Evolutionary conservation across 2,888 invertebrate genomes (phyloP).

Genomic region (Ornithoptera priamus): DNA sequence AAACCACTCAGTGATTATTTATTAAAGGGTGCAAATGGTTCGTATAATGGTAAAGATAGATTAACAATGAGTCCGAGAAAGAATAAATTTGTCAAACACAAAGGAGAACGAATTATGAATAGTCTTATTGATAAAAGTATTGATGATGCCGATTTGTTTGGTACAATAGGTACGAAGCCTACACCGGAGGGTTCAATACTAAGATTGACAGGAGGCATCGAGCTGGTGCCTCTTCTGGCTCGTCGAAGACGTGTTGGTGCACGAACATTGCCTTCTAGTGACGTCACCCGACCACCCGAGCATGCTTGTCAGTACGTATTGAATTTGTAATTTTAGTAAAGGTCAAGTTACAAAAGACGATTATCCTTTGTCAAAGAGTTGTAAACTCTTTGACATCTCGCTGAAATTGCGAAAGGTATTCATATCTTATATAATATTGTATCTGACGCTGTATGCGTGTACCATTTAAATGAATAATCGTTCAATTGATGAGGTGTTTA

Average conservation of each 20-base stretch:
- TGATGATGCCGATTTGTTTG: conserved; percentile 35
- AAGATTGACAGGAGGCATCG: conserved; percentile 83
- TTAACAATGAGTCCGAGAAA: conserved; percentile 52
- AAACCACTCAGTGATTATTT: conserved; percentile 5
- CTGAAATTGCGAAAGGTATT: conserved; percentile 22
- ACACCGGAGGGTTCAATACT: conserved; percentile 68
- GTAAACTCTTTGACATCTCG: conserved; percentile 27
- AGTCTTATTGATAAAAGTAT: conserved; percentile 49
- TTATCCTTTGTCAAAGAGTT: conserved; percentile 37
- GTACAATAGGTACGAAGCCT: conserved; percentile 48
- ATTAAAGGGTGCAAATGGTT: conserved; percentile 12
- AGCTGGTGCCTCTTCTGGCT: conserved; percentile 87
- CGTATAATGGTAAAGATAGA: conserved; percentile 36
- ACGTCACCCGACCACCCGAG: conserved; percentile 69
- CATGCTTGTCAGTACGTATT: conserved; percentile 68
- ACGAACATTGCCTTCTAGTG: conserved; percentile 70
- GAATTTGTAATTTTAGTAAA: conserved; percentile 27
- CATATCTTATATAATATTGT: conserved; percentile 22
- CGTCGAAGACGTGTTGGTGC: conserved; percentile 80
- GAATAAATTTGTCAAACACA: conserved; percentile 59
- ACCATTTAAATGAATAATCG: conserved; percentile 45
- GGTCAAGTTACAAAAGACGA: conserved; percentile 35
- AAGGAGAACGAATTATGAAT: conserved; percentile 55
- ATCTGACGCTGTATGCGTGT: conserved; percentile 23
- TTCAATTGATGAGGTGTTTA: conserved; percentile 41